Conservation (phyloP, 2,113 vertebrate species). For the Coptodon bakossiorum region DNA sequence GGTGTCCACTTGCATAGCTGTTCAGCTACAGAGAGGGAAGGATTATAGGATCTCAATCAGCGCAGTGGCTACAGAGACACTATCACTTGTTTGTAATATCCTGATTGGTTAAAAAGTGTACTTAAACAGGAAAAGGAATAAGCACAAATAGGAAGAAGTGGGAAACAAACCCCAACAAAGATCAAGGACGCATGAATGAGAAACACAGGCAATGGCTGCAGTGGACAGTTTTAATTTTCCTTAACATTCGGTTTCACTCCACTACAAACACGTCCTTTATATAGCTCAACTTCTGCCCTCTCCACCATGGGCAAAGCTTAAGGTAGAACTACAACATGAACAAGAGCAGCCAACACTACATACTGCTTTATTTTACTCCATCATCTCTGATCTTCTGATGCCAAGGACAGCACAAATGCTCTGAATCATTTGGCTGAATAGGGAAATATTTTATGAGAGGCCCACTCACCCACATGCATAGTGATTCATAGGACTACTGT, state of each 20-base stretch:
- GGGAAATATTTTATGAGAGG: constrained; percentile 50
- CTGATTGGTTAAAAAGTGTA: background rate
- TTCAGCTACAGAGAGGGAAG: background rate
- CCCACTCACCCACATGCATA: constrained; percentile 22
- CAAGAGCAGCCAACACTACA: background rate
- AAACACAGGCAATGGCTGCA: background rate
- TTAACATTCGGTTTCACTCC: background rate
- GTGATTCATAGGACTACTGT: constrained; percentile 33
- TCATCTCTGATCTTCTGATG: constrained; percentile 16
- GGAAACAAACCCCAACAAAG: background rate
- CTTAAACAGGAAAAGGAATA: background rate
- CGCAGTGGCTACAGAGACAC: background rate
- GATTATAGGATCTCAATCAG: background rate
- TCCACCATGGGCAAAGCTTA: background rate
- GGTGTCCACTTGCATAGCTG: background rate
- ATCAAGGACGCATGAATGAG: background rate
- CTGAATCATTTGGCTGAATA: constrained; percentile 54
- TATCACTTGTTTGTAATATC: background rate
- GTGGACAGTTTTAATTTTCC: background rate
- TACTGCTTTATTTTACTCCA: constrained; percentile 9
- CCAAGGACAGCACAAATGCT: constrained; percentile 49
- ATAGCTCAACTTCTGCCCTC: background rate
- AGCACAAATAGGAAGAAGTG: background rate
- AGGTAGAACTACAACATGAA: background rate
- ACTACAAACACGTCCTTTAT: background rate